phyloP scores from a whole-genome alignment of 2,888 invertebrate genomes.

The Sinodicranocentrus sp. region DNA sequence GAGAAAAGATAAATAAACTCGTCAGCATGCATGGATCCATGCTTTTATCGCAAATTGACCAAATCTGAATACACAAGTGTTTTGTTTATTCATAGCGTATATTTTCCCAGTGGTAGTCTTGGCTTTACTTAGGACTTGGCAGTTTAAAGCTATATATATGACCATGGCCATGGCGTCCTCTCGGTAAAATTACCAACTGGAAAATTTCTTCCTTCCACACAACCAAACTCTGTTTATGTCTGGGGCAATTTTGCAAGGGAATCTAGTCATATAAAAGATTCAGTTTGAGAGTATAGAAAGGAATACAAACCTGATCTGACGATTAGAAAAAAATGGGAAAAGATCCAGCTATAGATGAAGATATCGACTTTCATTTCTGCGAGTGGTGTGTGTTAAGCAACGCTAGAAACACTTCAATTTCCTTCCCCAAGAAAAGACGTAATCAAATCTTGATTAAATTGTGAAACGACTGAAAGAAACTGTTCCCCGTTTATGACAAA shows the following conservation, averaged over 20 bases:
- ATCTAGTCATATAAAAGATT: not conserved
- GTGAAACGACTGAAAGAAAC: not conserved
- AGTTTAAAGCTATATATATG: too few species aligned
- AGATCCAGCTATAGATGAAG: conserved; percentile 70
- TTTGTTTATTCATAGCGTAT: too few species aligned
- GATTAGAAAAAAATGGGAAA: conserved; percentile 67
- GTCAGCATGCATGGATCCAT: not conserved
- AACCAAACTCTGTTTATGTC: too few species aligned
- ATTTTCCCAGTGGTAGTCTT: too few species aligned
- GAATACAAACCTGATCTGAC: conserved; percentile 72
- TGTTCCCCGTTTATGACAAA: not conserved
- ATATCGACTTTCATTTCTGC: conserved; percentile 65
- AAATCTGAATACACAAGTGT: too few species aligned
- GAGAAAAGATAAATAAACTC: not conserved
- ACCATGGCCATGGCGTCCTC: too few species aligned
- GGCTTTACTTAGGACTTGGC: too few species aligned
- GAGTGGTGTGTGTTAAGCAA: not conserved
- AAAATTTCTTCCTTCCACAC: too few species aligned
- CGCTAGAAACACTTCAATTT: conserved; percentile 20
- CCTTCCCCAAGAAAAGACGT: conserved; percentile 31
- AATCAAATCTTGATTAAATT: conserved; percentile 42
- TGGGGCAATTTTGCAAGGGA: not conserved
- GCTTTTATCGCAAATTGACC: conserved; percentile 1
- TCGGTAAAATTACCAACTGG: too few species aligned
- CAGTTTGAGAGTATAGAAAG: not conserved